Evolutionary conservation across 2,113 vertebrate genomes (phyloP), one percentile per base, ranked within the genome.

Genomic region (Corynorhinus townsendii): DNA sequence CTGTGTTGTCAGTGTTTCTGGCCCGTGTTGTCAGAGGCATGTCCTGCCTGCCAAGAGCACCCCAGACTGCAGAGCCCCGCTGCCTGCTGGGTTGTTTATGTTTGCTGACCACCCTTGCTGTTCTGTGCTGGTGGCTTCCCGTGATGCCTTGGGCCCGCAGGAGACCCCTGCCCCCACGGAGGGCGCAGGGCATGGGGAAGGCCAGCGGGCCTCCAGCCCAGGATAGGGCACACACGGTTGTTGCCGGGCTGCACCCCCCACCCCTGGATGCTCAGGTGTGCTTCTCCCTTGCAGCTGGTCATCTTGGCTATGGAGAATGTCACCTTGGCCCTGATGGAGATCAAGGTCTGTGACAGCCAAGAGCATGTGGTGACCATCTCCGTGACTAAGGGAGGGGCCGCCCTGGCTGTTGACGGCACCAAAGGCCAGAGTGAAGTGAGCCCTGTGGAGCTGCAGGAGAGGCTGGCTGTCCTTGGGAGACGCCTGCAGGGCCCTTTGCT

Each of bases 321-420:
- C 14, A 97, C 99, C 72, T 97, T 99, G 45, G 99, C 98, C 95
- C 99, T 99, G 90, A 95, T 99, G 89, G 98, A 99, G 20, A 97
- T 99, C 76, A 97, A 98, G 56, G 98, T 99, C 64, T 99, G 99
- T 2, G 99, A 99, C 22, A 98, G 98, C 6, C 98, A 98, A 92
- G 98, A 98, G 38, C 99, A 99, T 43, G 96, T 97, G 40, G 98
- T 99, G 97, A 98, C 98, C 0, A 52, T 99, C 96, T 98, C 98
- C 0, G 77, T 99, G 93, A 98, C 94, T n/a, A 98, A 97, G 4
- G 98, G 98, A 82, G 97, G 97, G 64, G 98, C 99, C 49, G 89
- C 97, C 35, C 97, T 99, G 97, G 97, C 96, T 11, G 98, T 99
- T 11, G 99, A 99, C 1, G 99, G 98, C 8, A 95, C 96, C 33